Percentiles rank a stretch among this genome's conserved stretches.
These are phyloP conservation scores for Pissodes strobi DNA, from an alignment of 1,140 invertebrate genomes.

Conservation along the genomic window DNA sequence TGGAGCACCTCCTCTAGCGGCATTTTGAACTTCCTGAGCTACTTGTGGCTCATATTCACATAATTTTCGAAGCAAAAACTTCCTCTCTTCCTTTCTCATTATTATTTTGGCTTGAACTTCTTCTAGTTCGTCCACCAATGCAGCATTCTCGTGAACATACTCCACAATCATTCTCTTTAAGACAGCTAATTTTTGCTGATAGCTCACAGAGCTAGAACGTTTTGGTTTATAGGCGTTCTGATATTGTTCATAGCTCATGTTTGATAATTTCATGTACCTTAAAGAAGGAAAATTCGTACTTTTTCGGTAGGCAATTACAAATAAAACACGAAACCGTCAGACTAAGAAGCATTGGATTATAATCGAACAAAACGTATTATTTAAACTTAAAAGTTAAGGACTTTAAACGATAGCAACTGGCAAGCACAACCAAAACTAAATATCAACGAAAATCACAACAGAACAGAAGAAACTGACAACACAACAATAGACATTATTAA, in stretches of 20 bases:
- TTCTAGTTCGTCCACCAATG: conserved; percentile 79
- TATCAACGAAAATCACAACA: no score
- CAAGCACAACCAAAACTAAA: no score
- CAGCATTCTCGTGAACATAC: conserved; percentile 69
- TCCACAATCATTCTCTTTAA: conserved; percentile 52
- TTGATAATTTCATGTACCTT: no score
- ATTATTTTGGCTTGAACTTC: conserved; percentile 76
- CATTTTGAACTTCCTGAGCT: conserved; percentile 56
- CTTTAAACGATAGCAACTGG: no score
- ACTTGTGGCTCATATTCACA: conserved; percentile 66
- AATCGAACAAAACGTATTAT: no score
- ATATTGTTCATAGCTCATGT: conserved; percentile 17
- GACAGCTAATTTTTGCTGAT: conserved; percentile 45
- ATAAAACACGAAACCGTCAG: no score
- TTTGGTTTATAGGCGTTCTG: conserved; percentile 17
- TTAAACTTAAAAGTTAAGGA: no score
- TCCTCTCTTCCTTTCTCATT: conserved; percentile 74
- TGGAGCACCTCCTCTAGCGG: conserved; percentile 35
- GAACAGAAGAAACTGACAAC: no score
- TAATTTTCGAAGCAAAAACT: conserved; percentile 71
- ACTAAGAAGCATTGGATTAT: no score
- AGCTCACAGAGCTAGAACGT: conserved; percentile 20
- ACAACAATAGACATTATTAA: no score
- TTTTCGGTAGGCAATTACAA: no score
- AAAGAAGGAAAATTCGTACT: no score